phyloP scores from a whole-genome alignment of 2,113 vertebrate species.

The Aptenodytes patagonicus region DNA sequence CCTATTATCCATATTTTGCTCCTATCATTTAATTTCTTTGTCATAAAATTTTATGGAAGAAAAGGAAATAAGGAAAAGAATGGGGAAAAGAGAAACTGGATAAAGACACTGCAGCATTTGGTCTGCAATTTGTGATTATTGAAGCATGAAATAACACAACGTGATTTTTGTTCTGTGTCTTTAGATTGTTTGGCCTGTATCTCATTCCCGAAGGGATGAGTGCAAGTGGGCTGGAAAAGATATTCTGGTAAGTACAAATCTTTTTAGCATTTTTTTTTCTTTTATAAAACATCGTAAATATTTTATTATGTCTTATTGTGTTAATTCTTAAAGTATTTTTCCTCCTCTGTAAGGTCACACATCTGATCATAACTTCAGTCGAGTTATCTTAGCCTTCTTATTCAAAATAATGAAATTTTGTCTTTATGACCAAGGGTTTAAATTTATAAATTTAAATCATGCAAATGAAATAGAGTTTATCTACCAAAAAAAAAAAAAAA shows the following conservation, averaged over 20 bases:
- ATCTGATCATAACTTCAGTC: background rate
- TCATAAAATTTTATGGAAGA: background rate
- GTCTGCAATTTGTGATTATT: background rate
- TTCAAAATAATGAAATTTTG: background rate
- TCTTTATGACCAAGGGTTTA: background rate
- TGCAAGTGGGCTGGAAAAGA: constrained; percentile 99
- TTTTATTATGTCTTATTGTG: constrained; percentile 40
- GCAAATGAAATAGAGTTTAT: background rate
- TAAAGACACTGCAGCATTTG: background rate
- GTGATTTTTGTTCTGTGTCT: constrained; percentile 64
- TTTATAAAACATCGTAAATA: constrained; percentile 42
- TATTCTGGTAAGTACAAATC: constrained; percentile 84
- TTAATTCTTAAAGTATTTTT: constrained; percentile 37
- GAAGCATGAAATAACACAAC: constrained; percentile 42
- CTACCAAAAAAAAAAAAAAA: background rate
- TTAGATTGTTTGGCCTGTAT: constrained; percentile 92
- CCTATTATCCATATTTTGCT: background rate
- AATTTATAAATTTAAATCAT: background rate
- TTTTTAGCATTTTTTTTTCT: background rate
- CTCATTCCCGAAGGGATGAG: constrained; percentile 89
- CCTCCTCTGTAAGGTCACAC: background rate
- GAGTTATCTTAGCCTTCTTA: background rate
- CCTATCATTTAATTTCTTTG: background rate
- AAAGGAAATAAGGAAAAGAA: background rate
- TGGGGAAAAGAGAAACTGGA: background rate